Conservation (phyloP, 1,140 invertebrate species). For the Bombus vancouverensis region DNA sequence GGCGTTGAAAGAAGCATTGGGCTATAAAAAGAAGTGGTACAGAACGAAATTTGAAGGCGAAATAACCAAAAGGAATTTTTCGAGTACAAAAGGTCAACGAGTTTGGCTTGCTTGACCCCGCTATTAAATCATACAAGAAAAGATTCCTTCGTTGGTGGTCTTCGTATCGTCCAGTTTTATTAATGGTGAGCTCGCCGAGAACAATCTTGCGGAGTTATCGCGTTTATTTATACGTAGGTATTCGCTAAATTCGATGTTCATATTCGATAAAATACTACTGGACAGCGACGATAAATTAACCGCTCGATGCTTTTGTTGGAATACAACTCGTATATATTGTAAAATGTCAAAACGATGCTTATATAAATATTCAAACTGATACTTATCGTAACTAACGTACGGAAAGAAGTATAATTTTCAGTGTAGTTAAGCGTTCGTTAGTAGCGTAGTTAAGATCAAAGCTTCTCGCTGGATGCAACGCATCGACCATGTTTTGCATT, state of each 20-base stretch:
- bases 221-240: background rate
- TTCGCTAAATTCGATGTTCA: background rate
- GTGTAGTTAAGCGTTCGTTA: too few relatives aligned
- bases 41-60: background rate
- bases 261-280: background rate
- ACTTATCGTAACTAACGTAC: too few relatives aligned
- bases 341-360: too few relatives aligned
- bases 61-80: conserved; percentile 4
- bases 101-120: background rate
- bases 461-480: conserved; percentile 23
- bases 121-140: conserved; percentile 57
- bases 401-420: too few relatives aligned
- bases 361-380: too few relatives aligned
- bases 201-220: conserved; percentile 12
- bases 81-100: conserved; percentile 6
- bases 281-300: background rate
- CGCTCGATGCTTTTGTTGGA: background rate
- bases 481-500: conserved; percentile 41
- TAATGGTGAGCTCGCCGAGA: conserved; percentile 37
- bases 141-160: conserved; percentile 55
- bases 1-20: too few relatives aligned
- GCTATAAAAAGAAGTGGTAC: too few relatives aligned
- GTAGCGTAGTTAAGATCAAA: background rate
- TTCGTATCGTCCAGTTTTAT: conserved; percentile 48
- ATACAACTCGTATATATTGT: too few relatives aligned